These are phyloP conservation scores for Solenopsis fugax DNA, from an alignment of 1,140 invertebrate genomes.

Conservation along the genomic window DNA sequence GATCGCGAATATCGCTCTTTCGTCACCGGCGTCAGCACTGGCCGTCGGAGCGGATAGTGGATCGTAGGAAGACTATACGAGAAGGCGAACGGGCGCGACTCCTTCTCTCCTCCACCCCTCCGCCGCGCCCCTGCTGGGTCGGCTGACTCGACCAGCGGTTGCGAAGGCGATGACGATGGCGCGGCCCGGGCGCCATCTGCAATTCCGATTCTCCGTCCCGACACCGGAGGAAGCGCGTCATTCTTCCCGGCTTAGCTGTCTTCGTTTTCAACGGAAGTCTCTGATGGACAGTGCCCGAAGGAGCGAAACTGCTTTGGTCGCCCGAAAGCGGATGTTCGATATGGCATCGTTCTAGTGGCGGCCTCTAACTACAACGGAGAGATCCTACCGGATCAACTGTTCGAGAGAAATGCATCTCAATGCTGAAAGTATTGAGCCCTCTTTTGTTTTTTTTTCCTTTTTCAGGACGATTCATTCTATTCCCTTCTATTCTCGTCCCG, in stretches of 20 bases:
- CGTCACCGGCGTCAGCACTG: conserved; percentile 57
- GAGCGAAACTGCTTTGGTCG: background rate
- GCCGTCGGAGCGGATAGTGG: conserved; percentile 59
- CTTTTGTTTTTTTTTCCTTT: background rate
- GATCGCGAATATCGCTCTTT: conserved; percentile 61
- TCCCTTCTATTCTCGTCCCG: background rate
- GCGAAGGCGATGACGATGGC: conserved; percentile 68
- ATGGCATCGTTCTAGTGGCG: background rate
- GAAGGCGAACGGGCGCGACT: conserved; percentile 64
- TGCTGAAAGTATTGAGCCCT: background rate
- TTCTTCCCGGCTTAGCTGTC: conserved; percentile 46
- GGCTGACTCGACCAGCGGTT: conserved; percentile 56
- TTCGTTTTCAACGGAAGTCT: conserved; percentile 17
- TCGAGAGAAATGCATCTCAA: background rate
- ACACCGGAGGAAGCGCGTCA: conserved; percentile 53
- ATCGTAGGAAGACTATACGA: conserved; percentile 64
- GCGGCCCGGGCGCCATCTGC: conserved; percentile 80
- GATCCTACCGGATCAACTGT: background rate
- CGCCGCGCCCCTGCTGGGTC: conserved; percentile 68
- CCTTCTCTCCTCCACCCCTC: conserved; percentile 76
- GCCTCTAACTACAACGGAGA: background rate
- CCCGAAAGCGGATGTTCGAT: background rate
- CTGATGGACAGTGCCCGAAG: background rate
- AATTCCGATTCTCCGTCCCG: conserved; percentile 80
- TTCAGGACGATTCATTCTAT: background rate